Evolutionary conservation across 2,797 vertebrate genomes (phyloP), one percentile per base, ranked within the genome.

Genomic region (Arnoldichthys spilopterus): DNA sequence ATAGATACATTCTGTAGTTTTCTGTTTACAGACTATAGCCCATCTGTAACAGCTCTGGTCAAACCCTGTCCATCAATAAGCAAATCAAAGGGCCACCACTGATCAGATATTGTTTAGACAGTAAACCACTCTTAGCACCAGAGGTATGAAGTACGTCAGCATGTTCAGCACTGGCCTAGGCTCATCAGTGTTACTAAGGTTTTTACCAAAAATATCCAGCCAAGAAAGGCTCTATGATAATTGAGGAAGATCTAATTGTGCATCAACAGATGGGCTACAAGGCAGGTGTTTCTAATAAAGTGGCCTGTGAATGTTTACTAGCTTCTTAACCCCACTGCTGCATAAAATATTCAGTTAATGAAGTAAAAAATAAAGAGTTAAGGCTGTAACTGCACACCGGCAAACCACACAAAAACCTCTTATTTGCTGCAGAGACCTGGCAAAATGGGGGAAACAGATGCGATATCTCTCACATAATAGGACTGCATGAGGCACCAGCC

Each of bases 401-500:
- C 18, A 12, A 34, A 8, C 5, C 59, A 8, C 59, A 12, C 2
- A 11, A 26, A 26, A 30, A 30, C 2, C 56, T 59, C n/a, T 15
- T n/a, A 37, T n/a, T 63, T 22, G 12, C 61, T 37, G 9, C 13
- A 12, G 20, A 40, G 20, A 1, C 8, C 9, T 37, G 18, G 34
- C n/a, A 63, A 40, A 63, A 4, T 20, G 5, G 40, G 4, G 34
- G 64, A 64, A 11, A 37, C 32, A 37, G n/a, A 54, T 30, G 26
- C 56, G 24, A 20, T 82, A 72, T 72, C 54, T 40, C 56, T 61
- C 71, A 67, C 51, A 68, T 22, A 47, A 56, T 2, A 72, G 51
- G 71, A 74, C 59, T 37, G 59, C 37, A 78, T 51, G 79, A 80
- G 74, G 68, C 69, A 74, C 83, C 51, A 69, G 78, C 37, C 75